Evolutionary conservation across 2,888 invertebrate species (phyloP).

Genomic region (Tenthredo amoena): DNA sequence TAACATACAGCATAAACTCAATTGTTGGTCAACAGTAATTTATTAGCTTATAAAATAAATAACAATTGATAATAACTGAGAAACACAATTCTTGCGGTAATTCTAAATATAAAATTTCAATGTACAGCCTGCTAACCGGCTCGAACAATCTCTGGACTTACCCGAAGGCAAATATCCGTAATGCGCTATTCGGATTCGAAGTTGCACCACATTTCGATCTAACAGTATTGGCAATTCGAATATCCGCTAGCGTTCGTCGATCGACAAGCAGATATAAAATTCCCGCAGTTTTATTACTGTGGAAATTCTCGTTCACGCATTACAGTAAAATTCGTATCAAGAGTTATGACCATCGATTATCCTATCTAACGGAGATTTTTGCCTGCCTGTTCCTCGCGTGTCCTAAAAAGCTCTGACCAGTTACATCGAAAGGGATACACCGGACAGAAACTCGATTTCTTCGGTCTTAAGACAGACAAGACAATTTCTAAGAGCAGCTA

Average conservation of each 20-base stretch:
- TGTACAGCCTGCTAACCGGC: neutral
- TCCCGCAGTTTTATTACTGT: neutral
- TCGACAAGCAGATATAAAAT: neutral
- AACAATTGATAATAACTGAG: neutral
- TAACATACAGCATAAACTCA: neutral
- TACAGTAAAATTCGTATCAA: too few relatives aligned
- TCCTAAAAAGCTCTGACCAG: neutral
- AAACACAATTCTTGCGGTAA: neutral
- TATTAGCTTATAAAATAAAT: constrained; percentile 35
- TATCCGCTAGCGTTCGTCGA: neutral
- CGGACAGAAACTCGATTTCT: neutral
- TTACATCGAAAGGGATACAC: neutral
- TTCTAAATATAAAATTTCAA: neutral
- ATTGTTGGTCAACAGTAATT: constrained; percentile 5
- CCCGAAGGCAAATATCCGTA: neutral
- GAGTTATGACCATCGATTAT: neutral
- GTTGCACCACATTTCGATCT: neutral
- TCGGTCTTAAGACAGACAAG: neutral
- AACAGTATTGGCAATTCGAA: neutral
- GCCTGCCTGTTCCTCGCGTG: neutral
- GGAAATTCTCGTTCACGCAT: neutral
- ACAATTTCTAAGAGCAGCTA: neutral
- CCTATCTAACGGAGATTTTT: neutral
- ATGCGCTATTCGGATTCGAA: neutral
- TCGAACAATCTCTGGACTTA: neutral